Conservation (phyloP, 2,113 vertebrate species). For the Malurus melanocephalus region DNA sequence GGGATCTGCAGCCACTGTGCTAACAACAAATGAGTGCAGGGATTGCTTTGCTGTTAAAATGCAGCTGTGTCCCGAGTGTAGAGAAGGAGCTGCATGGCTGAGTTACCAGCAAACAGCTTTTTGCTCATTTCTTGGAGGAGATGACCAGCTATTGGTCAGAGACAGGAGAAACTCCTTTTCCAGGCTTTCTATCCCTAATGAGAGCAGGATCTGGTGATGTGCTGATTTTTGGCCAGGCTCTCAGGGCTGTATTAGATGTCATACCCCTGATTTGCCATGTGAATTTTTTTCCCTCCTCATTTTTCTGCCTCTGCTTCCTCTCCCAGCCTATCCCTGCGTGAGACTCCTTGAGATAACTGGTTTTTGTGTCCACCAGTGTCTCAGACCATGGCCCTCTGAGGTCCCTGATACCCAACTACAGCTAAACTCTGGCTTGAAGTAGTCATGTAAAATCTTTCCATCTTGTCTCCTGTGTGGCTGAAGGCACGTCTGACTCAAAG, state of each 20-base stretch:
- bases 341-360: not conserved
- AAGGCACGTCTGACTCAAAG: not conserved
- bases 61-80: not conserved
- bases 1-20: not conserved
- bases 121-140: not conserved
- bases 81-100: not conserved
- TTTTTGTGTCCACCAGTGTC: not conserved
- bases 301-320: not conserved
- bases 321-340: not conserved
- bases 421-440: not conserved
- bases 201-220: not conserved
- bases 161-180: not conserved
- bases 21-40: not conserved
- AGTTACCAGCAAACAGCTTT: not conserved
- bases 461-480: not conserved
- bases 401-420: rapidly evolving
- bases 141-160: not conserved
- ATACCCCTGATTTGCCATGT: not conserved
- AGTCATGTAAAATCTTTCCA: not conserved
- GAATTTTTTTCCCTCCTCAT: not conserved
- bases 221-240: not conserved
- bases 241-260: not conserved
- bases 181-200: not conserved
- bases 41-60: not conserved
- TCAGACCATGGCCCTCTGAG: not conserved